Conservation (phyloP, 2,797 vertebrate genomes). For the Holocentrus rufus region DNA sequence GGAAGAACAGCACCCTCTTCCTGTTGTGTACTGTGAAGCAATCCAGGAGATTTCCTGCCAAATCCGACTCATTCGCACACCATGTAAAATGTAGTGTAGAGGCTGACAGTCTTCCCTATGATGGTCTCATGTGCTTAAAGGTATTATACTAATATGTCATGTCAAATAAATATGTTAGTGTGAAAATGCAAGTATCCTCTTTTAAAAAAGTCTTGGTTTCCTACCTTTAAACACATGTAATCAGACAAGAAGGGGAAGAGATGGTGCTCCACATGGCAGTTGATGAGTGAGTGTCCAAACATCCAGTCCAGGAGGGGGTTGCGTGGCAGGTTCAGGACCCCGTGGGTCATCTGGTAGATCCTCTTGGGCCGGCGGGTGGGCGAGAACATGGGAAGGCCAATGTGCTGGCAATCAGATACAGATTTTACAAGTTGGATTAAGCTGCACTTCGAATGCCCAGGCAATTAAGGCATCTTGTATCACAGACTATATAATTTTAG, state of each 20-base stretch:
- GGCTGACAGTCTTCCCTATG: no score
- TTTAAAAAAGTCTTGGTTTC: not conserved
- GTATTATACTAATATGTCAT: no score
- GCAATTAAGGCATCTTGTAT: no score
- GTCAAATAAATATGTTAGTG: no score
- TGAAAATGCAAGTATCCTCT: no score
- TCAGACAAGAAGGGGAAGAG: slow-evolving; percentile 93
- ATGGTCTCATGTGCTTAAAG: no score
- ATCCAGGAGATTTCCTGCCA: no score
- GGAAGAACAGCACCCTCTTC: no score
- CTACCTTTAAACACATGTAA: slow-evolving; percentile 95
- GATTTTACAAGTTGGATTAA: not conserved
- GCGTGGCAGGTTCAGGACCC: slow-evolving; percentile 90
- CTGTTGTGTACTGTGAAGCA: no score
- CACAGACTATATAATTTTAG: no score
- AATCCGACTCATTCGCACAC: no score
- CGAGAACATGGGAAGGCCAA: slow-evolving; percentile 93
- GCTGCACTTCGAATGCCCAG: no score
- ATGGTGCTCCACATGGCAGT: slow-evolving; percentile 95
- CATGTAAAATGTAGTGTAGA: not conserved
- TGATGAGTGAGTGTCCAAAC: slow-evolving; percentile 94
- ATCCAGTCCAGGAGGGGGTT: slow-evolving; percentile 89
- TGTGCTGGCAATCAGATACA: slow-evolving; percentile 82
- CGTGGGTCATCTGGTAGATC: slow-evolving; percentile 91
- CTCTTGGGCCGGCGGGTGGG: slow-evolving; percentile 82